A percentile compares a stretch with the other conserved stretches of the same genome.
phyloP scores from a whole-genome alignment of 1,140 invertebrate species.

The Planococcus citri region DNA sequence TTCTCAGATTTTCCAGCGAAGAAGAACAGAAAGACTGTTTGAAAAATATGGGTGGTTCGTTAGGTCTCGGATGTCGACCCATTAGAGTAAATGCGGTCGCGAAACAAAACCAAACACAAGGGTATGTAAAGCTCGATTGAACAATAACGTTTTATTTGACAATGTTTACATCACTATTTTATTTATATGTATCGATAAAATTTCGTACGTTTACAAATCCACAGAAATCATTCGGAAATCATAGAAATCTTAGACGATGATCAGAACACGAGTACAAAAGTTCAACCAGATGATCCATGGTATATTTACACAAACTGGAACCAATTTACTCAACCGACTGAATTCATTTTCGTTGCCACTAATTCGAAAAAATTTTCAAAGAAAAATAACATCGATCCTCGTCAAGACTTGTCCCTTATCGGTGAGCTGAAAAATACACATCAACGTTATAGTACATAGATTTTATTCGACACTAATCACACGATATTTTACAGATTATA shows the following conservation, averaged over 20 bases:
- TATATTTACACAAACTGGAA: background rate
- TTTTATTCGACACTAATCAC: background rate
- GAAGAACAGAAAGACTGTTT: slow-evolving; percentile 87
- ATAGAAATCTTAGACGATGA: background rate
- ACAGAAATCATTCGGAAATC: background rate
- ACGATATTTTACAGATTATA: slow-evolving; percentile 51
- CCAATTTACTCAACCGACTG: background rate
- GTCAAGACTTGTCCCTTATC: background rate
- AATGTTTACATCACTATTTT: too few relatives aligned
- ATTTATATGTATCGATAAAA: background rate
- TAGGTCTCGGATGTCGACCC: slow-evolving; percentile 66
- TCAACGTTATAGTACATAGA: background rate
- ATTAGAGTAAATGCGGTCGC: slow-evolving; percentile 84
- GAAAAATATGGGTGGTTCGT: slow-evolving; percentile 75
- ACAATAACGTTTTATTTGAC: too few relatives aligned
- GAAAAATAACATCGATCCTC: background rate
- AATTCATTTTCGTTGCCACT: background rate
- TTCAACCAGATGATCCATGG: background rate
- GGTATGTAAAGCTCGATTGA: background rate
- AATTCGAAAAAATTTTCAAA: background rate
- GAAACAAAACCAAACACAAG: slow-evolving; percentile 35
- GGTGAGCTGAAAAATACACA: background rate
- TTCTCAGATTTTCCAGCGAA: slow-evolving; percentile 87
- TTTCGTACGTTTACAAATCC: background rate
- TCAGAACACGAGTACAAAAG: background rate